Percentiles rank a stretch among this genome's conserved stretches.
Evolutionary conservation across 2,113 vertebrate species (phyloP).

Genomic region (Nibea albiflora): DNA sequence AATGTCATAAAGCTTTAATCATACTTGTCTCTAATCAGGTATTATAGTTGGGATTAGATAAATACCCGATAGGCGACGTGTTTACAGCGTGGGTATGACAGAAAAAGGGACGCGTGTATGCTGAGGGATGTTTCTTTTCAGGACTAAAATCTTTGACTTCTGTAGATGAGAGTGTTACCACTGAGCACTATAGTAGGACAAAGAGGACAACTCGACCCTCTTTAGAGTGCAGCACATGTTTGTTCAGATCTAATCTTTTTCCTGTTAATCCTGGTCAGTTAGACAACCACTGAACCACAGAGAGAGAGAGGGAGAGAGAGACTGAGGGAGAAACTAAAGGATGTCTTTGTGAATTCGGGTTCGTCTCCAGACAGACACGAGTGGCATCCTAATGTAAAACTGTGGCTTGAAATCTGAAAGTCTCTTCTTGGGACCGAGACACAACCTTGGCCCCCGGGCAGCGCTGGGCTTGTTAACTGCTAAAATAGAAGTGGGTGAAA

Average conservation of each 20-base stretch:
- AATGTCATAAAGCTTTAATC: constrained; percentile 62
- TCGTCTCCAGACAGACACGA: constrained; percentile 73
- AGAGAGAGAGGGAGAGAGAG: constrained; percentile 29
- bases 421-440: constrained; percentile 69
- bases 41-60: constrained; percentile 66
- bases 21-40: constrained; percentile 71
- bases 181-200: constrained; percentile 38
- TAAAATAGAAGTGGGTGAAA: background rate
- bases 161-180: constrained; percentile 17
- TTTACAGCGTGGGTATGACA: constrained; percentile 44
- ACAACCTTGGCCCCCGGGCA: constrained; percentile 55
- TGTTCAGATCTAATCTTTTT: constrained; percentile 71
- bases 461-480: constrained; percentile 40
- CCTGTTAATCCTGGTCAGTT: constrained; percentile 71
- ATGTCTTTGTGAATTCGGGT: constrained; percentile 72
- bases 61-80: constrained; percentile 53
- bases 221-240: constrained; percentile 68
- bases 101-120: background rate
- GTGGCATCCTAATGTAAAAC: constrained; percentile 79
- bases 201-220: constrained; percentile 39
- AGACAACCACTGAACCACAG: constrained; percentile 54
- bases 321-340: constrained; percentile 61
- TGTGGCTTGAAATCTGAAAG: constrained; percentile 67
- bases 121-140: background rate
- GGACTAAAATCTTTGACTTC: constrained; percentile 2